phyloP scores from a whole-genome alignment of 1,140 invertebrate species.

The Papilio polyxenes region DNA sequence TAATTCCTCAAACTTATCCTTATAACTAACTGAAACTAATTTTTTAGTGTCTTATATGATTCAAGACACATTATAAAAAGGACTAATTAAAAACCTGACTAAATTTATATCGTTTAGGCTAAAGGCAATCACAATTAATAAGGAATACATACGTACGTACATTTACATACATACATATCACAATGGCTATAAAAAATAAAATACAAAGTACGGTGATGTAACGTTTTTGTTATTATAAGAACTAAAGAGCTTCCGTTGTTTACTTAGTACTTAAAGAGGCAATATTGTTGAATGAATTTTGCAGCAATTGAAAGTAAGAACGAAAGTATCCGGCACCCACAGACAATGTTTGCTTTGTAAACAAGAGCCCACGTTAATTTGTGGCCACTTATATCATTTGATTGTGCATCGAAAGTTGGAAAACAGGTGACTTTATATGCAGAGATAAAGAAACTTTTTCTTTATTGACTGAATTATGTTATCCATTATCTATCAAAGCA shows the following conservation, averaged over 20 bases:
- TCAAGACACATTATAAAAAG: too few relatives aligned
- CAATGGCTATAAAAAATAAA: neutral
- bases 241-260: neutral
- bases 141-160: neutral
- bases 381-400: slow-evolving; percentile 21
- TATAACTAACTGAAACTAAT: too few relatives aligned
- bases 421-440: slow-evolving; percentile 20
- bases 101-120: neutral
- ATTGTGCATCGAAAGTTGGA: slow-evolving; percentile 7
- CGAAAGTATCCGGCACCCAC: slow-evolving; percentile 1
- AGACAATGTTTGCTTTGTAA: slow-evolving; percentile 15
- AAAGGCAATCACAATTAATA: neutral
- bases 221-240: neutral
- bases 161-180: neutral
- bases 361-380: slow-evolving; percentile 28
- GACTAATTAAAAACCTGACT: too few relatives aligned
- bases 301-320: slow-evolving; percentile 31
- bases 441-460: slow-evolving; percentile 11
- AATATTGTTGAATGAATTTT: slow-evolving; percentile 11
- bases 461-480: slow-evolving; percentile 10
- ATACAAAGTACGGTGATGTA: neutral
- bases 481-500: slow-evolving; percentile 14
- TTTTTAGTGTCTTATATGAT: too few relatives aligned
- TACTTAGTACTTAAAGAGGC: neutral
- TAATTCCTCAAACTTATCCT: too few relatives aligned